Evolutionary conservation across 2,113 vertebrate species (phyloP).

Genomic region (Australoheros scitulus): DNA sequence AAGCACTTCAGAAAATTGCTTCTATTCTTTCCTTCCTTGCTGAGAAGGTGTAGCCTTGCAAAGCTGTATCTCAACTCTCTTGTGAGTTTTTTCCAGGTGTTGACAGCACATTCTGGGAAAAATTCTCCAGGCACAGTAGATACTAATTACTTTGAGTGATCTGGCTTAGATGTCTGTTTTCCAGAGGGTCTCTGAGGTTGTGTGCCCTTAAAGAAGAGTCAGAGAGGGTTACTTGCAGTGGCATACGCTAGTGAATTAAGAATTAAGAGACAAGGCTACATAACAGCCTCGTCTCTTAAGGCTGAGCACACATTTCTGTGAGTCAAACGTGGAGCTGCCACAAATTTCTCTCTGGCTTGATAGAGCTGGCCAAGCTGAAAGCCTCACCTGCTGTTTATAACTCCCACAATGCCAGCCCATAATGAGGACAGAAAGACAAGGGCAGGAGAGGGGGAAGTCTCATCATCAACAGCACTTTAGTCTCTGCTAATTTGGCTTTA

Average conservation of each 20-base stretch:
- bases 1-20: constrained; percentile 10
- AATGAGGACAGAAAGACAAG: neutral
- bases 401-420: neutral
- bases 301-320: constrained; percentile 2
- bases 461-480: neutral
- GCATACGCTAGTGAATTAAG: neutral
- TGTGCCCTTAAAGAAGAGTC: neutral
- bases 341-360: neutral
- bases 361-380: neutral
- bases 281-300: neutral
- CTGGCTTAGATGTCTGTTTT: neutral
- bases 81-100: constrained; percentile 4
- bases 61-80: constrained; percentile 14
- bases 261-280: neutral
- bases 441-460: neutral
- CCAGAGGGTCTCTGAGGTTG: neutral
- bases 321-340: neutral
- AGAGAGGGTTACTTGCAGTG: neutral
- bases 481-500: constrained; percentile 9
- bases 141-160: constrained; percentile 40
- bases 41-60: neutral
- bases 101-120: constrained; percentile 22
- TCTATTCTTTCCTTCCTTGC: constrained; percentile 24
- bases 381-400: constrained; percentile 17
- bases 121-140: neutral